Percentiles rank a stretch among this genome's conserved stretches.
Evolutionary conservation across 2,113 vertebrate species (phyloP).

Genomic region (Lycocorax pyrrhopterus): DNA sequence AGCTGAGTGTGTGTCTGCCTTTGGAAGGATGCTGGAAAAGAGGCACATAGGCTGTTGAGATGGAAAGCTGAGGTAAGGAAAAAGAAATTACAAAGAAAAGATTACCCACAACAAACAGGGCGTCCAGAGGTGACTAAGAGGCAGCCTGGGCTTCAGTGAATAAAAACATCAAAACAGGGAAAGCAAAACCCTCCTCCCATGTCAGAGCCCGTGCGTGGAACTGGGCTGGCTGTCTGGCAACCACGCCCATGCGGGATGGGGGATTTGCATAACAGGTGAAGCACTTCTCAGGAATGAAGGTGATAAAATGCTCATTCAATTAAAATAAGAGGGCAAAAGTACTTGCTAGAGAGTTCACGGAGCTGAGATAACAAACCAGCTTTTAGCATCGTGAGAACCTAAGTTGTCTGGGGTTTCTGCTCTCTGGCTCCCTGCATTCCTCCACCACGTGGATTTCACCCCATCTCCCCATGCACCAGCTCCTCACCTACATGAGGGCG

Average conservation of each 20-base stretch:
- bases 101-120: background rate
- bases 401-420: background rate
- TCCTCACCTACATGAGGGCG: fast-evolving
- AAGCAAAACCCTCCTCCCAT: background rate
- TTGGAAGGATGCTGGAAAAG: background rate
- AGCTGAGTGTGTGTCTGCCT: background rate
- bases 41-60: background rate
- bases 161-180: background rate
- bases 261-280: background rate
- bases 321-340: background rate
- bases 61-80: background rate
- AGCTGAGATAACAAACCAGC: background rate
- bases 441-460: fast-evolving
- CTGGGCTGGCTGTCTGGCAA: background rate
- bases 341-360: background rate
- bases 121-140: background rate
- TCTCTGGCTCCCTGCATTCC: background rate
- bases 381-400: background rate
- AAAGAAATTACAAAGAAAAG: background rate
- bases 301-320: background rate
- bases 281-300: background rate
- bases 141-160: background rate
- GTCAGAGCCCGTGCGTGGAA: background rate
- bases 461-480: background rate
- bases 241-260: fast-evolving